A percentile compares a stretch with the other conserved stretches of the same genome.
These are phyloP conservation scores for Carassius carassius DNA, from an alignment of 2,113 vertebrate genomes.

Conservation along the genomic window DNA sequence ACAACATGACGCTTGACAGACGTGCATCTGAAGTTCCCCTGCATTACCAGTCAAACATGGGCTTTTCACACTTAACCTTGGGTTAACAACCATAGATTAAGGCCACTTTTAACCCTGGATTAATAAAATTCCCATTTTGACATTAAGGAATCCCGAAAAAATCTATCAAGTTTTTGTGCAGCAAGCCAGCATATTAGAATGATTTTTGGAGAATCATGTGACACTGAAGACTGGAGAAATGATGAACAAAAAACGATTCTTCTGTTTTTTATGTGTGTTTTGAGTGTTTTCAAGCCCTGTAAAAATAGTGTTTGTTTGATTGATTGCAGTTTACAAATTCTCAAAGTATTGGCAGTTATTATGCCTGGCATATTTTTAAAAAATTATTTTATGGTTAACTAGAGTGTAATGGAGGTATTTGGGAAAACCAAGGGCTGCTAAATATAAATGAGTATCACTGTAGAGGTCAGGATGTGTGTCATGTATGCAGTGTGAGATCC, in stretches of 20 bases:
- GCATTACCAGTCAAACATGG: not conserved
- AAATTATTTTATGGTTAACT: not conserved
- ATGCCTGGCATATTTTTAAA: not conserved
- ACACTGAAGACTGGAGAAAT: not conserved
- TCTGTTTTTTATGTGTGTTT: no score
- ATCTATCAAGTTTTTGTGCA: no score
- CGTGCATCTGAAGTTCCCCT: not conserved
- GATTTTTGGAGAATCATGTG: not conserved
- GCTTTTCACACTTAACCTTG: slow-evolving; percentile 5
- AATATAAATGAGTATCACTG: not conserved
- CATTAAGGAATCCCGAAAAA: no score
- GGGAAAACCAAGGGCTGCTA: slow-evolving; percentile 35
- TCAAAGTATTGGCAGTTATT: not conserved
- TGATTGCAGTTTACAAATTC: not conserved
- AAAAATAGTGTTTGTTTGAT: not conserved
- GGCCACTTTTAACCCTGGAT: no score
- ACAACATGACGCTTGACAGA: not conserved
- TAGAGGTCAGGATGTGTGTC: not conserved
- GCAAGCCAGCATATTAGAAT: not conserved
- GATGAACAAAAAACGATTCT: not conserved
- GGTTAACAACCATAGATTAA: no score
- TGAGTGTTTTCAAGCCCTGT: not conserved
- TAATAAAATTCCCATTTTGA: no score
- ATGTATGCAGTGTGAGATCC: slow-evolving; percentile 9
- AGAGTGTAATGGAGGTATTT: not conserved